Evolutionary conservation across 2,113 vertebrate genomes (phyloP).

Genomic region (Colinus virginianus): DNA sequence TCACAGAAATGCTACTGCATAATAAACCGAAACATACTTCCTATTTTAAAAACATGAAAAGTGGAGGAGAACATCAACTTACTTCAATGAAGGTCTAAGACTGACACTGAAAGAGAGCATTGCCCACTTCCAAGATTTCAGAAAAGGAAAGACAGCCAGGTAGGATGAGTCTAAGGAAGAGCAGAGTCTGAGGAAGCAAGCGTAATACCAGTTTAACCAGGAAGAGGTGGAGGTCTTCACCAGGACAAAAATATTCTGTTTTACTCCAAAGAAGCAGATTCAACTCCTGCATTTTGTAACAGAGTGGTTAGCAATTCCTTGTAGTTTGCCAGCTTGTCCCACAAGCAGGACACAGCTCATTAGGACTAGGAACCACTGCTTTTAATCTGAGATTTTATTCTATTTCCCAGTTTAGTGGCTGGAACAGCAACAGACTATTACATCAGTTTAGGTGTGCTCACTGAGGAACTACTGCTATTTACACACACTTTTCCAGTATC

Average conservation of each 20-base stretch:
- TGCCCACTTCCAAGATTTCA: slow-evolving; percentile 20
- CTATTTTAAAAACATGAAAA: background rate
- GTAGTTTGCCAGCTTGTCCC: background rate
- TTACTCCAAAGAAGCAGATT: background rate
- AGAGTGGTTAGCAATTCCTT: background rate
- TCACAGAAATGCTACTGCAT: background rate
- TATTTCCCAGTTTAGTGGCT: background rate
- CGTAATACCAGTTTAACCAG: background rate
- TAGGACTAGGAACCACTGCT: background rate
- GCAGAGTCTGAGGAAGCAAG: background rate
- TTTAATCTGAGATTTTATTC: background rate
- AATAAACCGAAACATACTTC: background rate
- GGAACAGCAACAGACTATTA: background rate
- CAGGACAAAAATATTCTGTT: background rate
- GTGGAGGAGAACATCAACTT: background rate
- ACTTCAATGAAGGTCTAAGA: background rate
- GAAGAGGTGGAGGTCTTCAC: background rate
- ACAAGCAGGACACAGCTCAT: background rate
- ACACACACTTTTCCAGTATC: background rate
- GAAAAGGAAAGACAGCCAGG: background rate
- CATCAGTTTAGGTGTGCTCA: background rate
- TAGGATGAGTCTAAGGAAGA: background rate
- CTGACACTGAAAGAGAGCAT: slow-evolving; percentile 2
- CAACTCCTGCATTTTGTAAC: background rate
- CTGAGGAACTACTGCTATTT: background rate